A percentile compares a stretch with the other conserved stretches of the same genome.
Conservation (phyloP, 2,888 invertebrate species). For the Drosophila flavopinicola region DNA sequence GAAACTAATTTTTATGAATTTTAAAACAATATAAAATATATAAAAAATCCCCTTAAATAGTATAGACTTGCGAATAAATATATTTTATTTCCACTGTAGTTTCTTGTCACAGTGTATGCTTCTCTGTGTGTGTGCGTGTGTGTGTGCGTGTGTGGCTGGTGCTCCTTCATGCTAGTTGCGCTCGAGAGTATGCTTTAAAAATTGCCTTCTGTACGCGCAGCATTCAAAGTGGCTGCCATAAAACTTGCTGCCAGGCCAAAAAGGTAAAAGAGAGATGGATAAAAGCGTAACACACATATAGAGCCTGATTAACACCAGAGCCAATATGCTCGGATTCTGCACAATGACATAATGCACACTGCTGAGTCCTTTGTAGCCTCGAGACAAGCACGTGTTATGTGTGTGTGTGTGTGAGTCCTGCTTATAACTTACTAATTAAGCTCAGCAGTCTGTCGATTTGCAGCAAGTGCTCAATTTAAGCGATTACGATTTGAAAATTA, state of each 20-base stretch:
- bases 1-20: too few species aligned
- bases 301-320: conserved; percentile 21
- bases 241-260: conserved; percentile 27
- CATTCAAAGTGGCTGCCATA: conserved; percentile 27
- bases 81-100: too few species aligned
- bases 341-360: conserved; percentile 13
- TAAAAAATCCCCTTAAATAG: too few species aligned
- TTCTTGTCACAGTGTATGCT: conserved; percentile 8
- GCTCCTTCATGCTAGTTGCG: conserved; percentile 57
- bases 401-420: conserved; percentile 1
- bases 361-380: conserved; percentile 5
- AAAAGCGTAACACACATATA: neutral
- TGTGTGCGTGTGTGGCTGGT: conserved; percentile 17
- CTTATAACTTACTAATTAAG: conserved; percentile 6
- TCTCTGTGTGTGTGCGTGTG: too few species aligned
- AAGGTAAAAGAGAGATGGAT: conserved; percentile 1
- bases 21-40: too few species aligned
- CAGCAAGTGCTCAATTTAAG: too few species aligned
- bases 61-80: too few species aligned
- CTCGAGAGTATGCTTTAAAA: conserved; percentile 65
- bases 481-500: too few species aligned
- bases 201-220: conserved; percentile 44
- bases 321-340: too few species aligned
- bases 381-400: neutral
- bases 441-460: neutral